phyloP scores from a whole-genome alignment of 2,888 invertebrate species.

The Sinotaia quadrata region DNA sequence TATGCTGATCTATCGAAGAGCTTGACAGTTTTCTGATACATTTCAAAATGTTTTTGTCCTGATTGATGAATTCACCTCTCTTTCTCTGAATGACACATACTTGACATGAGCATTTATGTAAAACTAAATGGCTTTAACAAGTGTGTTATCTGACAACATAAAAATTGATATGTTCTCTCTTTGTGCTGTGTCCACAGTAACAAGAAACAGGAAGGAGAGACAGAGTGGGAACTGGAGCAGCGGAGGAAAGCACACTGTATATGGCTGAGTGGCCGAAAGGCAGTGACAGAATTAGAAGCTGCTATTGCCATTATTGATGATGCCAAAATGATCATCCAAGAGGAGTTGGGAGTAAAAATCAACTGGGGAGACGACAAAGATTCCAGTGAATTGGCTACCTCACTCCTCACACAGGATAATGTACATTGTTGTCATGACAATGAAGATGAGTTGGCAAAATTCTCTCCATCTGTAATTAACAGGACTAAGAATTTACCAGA shows the following conservation, averaged over 20 bases:
- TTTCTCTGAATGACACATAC: too few species aligned
- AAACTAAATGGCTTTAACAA: too few species aligned
- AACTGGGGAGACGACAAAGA: not conserved
- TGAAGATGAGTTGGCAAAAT: too few species aligned
- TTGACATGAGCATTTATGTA: too few species aligned
- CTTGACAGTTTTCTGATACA: too few species aligned
- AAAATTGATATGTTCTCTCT: not conserved
- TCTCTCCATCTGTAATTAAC: too few species aligned
- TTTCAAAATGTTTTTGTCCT: too few species aligned
- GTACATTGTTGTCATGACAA: too few species aligned
- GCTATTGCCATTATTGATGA: constrained; percentile 84
- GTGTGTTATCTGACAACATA: not conserved
- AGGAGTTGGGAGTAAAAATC: constrained; percentile 65
- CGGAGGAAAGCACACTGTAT: constrained; percentile 63
- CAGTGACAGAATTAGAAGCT: constrained; percentile 86
- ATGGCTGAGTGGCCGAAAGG: constrained; percentile 73
- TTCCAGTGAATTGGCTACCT: not conserved
- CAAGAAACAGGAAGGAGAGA: constrained; percentile 76
- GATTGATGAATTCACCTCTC: too few species aligned
- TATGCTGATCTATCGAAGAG: too few species aligned
- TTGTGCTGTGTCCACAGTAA: constrained; percentile 73
- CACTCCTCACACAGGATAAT: too few species aligned
- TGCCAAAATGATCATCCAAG: constrained; percentile 80
- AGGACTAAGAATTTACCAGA: too few species aligned
- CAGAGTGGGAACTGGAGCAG: constrained; percentile 81